Evolutionary conservation across 1,140 invertebrate genomes (phyloP), one percentile per base, ranked within the genome.

Genomic region (Diprion similis): DNA sequence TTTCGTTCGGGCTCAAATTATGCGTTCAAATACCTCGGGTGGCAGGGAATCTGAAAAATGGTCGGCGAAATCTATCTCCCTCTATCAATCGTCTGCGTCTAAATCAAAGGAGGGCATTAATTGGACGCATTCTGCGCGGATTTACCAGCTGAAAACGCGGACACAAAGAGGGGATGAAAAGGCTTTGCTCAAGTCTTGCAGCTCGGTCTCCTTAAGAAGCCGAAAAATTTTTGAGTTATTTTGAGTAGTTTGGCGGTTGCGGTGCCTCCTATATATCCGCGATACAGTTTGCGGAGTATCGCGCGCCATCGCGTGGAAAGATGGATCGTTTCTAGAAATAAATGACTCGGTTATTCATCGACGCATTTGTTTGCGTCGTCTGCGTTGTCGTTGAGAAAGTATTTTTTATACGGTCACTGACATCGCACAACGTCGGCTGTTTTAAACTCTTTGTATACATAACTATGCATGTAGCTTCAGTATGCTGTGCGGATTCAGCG

Each of bases 321-420:
- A 86, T 82, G 81, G 74, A 86, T 86, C 80, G 85, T 80, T 86
- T 86, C 86, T 85, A 81, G 84, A 87, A 87, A 86, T 87, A 86
- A 86, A 85, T 88, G 84, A 86, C 85, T 87, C 78, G 85, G 84
- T 86, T 87, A 86, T 86, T 86, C 86, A 88, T 88, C 84, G 85
- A 80, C 84, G 81, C 83, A 87, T 87, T 87, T 87, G 84, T 86
- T 84, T 83, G 80, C 84, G 85, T 86, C 85, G 78, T 80, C 77
- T 19, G 37, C 65, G 70, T 24, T 37, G 9, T 64, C 78, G 75
- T 77, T 76, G 76, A 75, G 73, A 80, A 80, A 79, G 78, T 80
- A 18, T 68, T 68, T 68, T 68, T 68, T 68, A 68, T 68, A 68
- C 66, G 66, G 66, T 68, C 66, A 73, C 73, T 71, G 71, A 74